Conservation (phyloP, 2,797 vertebrate genomes). For the Pelobates cultripes region DNA sequence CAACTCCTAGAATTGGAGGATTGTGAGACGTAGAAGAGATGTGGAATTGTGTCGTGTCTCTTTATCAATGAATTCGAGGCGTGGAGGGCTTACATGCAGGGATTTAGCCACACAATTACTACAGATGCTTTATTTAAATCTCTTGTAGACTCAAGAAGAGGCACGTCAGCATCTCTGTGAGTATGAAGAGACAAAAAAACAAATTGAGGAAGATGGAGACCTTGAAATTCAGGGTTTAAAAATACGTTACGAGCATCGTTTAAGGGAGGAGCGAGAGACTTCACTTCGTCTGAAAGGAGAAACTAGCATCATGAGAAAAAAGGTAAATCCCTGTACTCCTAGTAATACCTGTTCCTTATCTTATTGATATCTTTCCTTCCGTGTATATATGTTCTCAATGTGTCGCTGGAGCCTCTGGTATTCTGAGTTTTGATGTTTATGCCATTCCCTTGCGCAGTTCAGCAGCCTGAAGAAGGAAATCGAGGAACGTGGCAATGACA, state of each 20-base stretch:
- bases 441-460: constrained; percentile 70
- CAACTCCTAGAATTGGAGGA: too few relatives aligned
- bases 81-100: too few relatives aligned
- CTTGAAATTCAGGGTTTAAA: constrained; percentile 75
- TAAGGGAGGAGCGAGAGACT: constrained; percentile 79
- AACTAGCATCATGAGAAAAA: constrained; percentile 75
- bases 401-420: too few relatives aligned
- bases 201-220: constrained; percentile 84
- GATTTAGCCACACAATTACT: too few relatives aligned
- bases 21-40: too few relatives aligned
- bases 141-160: constrained; percentile 72
- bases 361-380: too few relatives aligned
- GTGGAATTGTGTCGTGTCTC: too few relatives aligned
- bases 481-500: constrained; percentile 74
- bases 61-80: too few relatives aligned
- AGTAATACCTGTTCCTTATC: too few relatives aligned
- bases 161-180: constrained; percentile 71
- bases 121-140: too few relatives aligned
- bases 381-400: too few relatives aligned
- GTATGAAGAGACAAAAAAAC: constrained; percentile 80
- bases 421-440: background rate
- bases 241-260: constrained; percentile 78
- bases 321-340: constrained; percentile 60
- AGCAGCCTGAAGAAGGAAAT: constrained; percentile 83
- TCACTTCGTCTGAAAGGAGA: constrained; percentile 81